phyloP scores from a whole-genome alignment of 2,113 vertebrate genomes.

The Ancistrus triradiatus region DNA sequence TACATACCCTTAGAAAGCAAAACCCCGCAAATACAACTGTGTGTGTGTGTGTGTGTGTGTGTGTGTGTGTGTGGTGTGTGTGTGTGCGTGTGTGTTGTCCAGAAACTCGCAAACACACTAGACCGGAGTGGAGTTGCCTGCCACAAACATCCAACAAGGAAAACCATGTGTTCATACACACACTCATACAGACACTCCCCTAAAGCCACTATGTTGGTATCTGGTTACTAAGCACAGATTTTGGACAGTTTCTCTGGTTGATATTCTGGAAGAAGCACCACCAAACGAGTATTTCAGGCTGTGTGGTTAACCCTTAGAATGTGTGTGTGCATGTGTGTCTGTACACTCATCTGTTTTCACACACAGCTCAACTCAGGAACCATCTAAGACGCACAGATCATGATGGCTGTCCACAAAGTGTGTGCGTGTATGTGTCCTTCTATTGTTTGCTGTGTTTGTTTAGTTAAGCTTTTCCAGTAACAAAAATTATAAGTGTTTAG shows the following conservation, averaged over 20 bases:
- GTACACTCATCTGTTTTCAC: not conserved
- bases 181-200: constrained; percentile 3
- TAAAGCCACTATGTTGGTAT: constrained; percentile 1
- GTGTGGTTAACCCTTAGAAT: constrained; percentile 5
- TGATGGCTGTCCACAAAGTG: no score
- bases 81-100: no score
- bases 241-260: no score
- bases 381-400: no score
- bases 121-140: not conserved
- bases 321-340: constrained; percentile 2
- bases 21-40: no score
- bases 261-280: not conserved
- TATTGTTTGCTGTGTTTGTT: constrained; percentile 21
- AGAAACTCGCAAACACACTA: not conserved
- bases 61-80: no score
- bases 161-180: not conserved
- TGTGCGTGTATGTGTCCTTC: not conserved
- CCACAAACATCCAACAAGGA: not conserved
- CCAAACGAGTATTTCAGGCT: constrained; percentile 27
- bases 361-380: no score
- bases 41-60: no score
- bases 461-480: constrained; percentile 24
- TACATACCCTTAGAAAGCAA: no score
- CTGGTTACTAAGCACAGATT: not conserved
- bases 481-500: not conserved